Conservation (phyloP, 2,797 vertebrate genomes). For the Onychomys arenicola region DNA sequence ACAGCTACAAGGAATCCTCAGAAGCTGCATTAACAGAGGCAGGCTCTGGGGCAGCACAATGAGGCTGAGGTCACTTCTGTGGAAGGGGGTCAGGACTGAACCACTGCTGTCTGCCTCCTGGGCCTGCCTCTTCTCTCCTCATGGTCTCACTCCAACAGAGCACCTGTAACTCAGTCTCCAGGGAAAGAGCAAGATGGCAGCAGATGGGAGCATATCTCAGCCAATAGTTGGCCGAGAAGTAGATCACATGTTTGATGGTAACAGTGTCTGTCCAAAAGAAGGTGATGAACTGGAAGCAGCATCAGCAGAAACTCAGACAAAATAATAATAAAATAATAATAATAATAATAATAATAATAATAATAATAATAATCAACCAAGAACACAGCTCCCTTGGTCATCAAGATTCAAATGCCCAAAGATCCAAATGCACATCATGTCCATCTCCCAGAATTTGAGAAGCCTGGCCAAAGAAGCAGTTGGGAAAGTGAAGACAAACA, state of each 20-base stretch:
- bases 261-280: neutral
- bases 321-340: too few relatives aligned
- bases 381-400: neutral
- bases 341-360: too few relatives aligned
- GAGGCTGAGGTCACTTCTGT: neutral
- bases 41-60: too few relatives aligned
- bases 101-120: neutral
- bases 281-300: neutral
- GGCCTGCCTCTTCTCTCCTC: too few relatives aligned
- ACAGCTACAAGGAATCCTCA: rapidly evolving
- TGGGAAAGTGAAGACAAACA: neutral
- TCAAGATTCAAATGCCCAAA: neutral
- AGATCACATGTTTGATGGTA: neutral
- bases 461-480: neutral
- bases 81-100: neutral
- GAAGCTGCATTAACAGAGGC: neutral
- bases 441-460: neutral
- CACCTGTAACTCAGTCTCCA: neutral
- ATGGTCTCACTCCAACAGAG: neutral
- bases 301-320: neutral
- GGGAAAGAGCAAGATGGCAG: neutral
- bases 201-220: rapidly evolving
- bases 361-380: neutral
- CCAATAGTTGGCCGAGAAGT: too few relatives aligned
- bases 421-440: rapidly evolving